These are phyloP conservation scores for Oscheius sp. DNA, from an alignment of 1,140 invertebrate genomes.

Conservation along the genomic window DNA sequence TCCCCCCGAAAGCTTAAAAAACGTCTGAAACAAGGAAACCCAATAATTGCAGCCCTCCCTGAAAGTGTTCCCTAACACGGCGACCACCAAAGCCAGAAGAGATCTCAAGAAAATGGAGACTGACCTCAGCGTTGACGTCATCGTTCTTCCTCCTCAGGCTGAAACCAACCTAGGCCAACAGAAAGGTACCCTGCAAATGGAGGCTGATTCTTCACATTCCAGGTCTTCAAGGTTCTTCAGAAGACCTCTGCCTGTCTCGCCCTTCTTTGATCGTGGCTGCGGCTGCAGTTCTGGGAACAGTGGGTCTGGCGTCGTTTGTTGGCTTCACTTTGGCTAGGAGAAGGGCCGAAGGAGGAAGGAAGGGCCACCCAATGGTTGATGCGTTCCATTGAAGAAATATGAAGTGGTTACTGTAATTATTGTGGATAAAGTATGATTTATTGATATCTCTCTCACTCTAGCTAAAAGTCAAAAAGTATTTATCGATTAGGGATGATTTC, in stretches of 20 bases:
- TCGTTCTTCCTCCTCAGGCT: constrained; percentile 25
- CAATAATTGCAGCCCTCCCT: background rate
- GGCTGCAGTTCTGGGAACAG: background rate
- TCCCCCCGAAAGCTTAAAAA: too few species aligned
- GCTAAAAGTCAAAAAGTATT: too few species aligned
- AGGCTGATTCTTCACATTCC: constrained; percentile 19
- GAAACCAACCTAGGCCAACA: constrained; percentile 15
- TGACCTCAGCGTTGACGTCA: constrained; percentile 30
- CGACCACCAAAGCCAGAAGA: constrained; percentile 14
- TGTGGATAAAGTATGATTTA: too few species aligned
- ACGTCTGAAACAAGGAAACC: background rate
- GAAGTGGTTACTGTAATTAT: too few species aligned
- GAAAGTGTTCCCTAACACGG: background rate
- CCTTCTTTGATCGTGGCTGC: background rate
- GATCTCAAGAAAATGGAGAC: constrained; percentile 32
- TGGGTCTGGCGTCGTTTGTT: background rate
- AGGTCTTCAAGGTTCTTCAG: constrained; percentile 4
- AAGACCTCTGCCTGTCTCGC: background rate
- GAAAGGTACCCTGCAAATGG: background rate
- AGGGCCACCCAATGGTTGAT: background rate
- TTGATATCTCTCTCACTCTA: too few species aligned
- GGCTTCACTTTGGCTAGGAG: background rate
- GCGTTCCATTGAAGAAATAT: constrained; percentile 1
- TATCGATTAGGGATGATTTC: too few species aligned
- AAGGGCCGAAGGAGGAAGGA: background rate